Conservation (phyloP, 2,797 vertebrate genomes). For the Cossypha heuglini region DNA sequence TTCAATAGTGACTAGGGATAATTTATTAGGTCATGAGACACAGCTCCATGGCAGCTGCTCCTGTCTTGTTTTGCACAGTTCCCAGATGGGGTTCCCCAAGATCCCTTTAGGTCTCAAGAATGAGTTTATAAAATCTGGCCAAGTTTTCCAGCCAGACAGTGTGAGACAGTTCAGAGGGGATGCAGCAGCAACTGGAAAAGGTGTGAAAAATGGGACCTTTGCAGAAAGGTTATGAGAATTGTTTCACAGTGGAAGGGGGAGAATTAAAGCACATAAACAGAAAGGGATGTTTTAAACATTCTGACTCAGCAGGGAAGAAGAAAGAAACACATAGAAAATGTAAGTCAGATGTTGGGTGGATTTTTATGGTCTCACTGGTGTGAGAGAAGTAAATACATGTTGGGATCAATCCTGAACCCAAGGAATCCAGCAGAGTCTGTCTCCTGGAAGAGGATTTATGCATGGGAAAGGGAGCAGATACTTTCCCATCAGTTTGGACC, state of each 20-base stretch:
- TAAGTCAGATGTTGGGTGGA: not conserved
- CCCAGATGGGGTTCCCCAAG: not conserved
- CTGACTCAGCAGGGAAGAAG: constrained; percentile 19
- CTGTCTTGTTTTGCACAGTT: not conserved
- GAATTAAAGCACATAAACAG: constrained; percentile 16
- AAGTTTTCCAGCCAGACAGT: not conserved
- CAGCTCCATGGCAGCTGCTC: not conserved
- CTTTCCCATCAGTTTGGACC: not conserved
- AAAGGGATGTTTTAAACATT: constrained; percentile 5
- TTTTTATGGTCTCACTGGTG: not conserved
- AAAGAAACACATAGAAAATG: not conserved
- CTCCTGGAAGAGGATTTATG: not conserved
- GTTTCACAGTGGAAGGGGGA: not conserved
- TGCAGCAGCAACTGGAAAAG: not conserved
- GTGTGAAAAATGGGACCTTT: constrained; percentile 29
- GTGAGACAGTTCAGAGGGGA: constrained; percentile 7
- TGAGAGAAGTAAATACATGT: not conserved
- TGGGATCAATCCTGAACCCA: not conserved
- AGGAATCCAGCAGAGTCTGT: not conserved
- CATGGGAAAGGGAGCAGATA: not conserved
- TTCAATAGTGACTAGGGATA: not conserved
- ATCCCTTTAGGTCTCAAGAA: not conserved
- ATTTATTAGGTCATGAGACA: not conserved
- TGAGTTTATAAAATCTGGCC: not conserved
- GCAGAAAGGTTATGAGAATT: constrained; percentile 13